Conservation (phyloP, 2,888 invertebrate species). For the Sisyra terminalis region DNA sequence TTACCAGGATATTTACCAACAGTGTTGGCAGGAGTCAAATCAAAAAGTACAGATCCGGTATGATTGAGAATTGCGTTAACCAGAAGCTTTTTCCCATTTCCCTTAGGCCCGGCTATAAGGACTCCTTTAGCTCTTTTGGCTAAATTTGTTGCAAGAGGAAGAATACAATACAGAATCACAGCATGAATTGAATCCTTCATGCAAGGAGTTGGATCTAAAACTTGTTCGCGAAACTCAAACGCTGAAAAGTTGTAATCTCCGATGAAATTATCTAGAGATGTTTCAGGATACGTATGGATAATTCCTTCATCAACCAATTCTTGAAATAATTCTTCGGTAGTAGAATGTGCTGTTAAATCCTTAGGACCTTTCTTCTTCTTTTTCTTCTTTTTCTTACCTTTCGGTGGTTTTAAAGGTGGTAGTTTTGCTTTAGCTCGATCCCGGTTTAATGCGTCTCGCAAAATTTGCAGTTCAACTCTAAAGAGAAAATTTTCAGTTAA, state of each 20-base stretch:
- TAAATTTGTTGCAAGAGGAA: slow-evolving; percentile 29
- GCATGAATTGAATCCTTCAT: slow-evolving; percentile 43
- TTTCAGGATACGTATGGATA: slow-evolving; percentile 42
- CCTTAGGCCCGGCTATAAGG: slow-evolving; percentile 50
- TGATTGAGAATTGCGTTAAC: slow-evolving; percentile 60
- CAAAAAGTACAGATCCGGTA: slow-evolving; percentile 42
- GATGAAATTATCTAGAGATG: slow-evolving; percentile 41
- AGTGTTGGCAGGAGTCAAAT: slow-evolving; percentile 41
- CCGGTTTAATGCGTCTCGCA: slow-evolving; percentile 26
- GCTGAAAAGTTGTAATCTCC: slow-evolving; percentile 52
- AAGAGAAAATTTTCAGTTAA: too few relatives aligned
- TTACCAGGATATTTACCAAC: slow-evolving; percentile 38
- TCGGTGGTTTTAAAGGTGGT: not conserved
- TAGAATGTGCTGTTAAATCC: slow-evolving; percentile 42
- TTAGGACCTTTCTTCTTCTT: slow-evolving; percentile 24
- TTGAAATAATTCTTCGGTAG: slow-evolving; percentile 50
- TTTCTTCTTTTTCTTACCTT: slow-evolving; percentile 2
- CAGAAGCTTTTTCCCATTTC: slow-evolving; percentile 53
- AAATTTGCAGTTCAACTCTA: not conserved
- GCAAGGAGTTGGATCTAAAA: slow-evolving; percentile 31
- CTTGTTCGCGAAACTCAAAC: slow-evolving; percentile 29
- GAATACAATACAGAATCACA: slow-evolving; percentile 39
- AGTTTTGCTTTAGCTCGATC: slow-evolving; percentile 9
- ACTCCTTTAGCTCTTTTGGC: slow-evolving; percentile 33
- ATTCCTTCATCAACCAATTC: slow-evolving; percentile 52